phyloP scores from a whole-genome alignment of 2,113 vertebrate genomes.

The Rhinoderma darwinii region DNA sequence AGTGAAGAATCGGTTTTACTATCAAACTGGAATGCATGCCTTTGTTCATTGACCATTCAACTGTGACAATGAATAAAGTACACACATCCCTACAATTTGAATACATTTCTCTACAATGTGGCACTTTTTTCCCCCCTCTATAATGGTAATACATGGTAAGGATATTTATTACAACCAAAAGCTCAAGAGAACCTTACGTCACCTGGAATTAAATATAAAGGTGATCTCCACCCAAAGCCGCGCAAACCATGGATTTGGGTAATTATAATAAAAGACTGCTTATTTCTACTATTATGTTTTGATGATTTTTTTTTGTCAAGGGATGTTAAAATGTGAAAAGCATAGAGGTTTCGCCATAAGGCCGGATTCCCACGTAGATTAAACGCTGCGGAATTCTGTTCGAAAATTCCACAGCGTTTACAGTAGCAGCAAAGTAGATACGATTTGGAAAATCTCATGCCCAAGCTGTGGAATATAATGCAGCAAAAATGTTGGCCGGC shows the following conservation, averaged over 20 bases:
- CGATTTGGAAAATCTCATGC: too few species aligned
- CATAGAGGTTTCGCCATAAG: too few species aligned
- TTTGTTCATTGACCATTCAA: slow-evolving; percentile 24
- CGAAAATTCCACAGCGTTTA: too few species aligned
- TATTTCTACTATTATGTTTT: background rate
- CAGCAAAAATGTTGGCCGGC: too few species aligned
- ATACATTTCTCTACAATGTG: background rate
- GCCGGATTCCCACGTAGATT: too few species aligned
- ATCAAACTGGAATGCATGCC: slow-evolving; percentile 7
- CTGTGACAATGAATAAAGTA: slow-evolving; percentile 42
- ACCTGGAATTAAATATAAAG: background rate
- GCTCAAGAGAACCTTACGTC: background rate
- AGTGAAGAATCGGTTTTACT: background rate
- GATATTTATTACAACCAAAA: background rate
- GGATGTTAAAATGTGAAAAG: background rate
- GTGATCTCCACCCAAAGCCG: background rate
- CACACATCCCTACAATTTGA: background rate
- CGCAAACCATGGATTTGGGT: background rate
- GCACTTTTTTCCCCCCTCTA: background rate
- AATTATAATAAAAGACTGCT: background rate
- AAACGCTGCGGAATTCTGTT: too few species aligned
- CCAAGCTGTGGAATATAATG: too few species aligned
- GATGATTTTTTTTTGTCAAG: background rate
- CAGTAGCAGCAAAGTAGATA: too few species aligned
- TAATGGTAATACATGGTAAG: background rate